Evolutionary conservation across 2,888 invertebrate genomes (phyloP), one percentile per base, ranked within the genome.

Genomic region (Apeira syringaria): DNA sequence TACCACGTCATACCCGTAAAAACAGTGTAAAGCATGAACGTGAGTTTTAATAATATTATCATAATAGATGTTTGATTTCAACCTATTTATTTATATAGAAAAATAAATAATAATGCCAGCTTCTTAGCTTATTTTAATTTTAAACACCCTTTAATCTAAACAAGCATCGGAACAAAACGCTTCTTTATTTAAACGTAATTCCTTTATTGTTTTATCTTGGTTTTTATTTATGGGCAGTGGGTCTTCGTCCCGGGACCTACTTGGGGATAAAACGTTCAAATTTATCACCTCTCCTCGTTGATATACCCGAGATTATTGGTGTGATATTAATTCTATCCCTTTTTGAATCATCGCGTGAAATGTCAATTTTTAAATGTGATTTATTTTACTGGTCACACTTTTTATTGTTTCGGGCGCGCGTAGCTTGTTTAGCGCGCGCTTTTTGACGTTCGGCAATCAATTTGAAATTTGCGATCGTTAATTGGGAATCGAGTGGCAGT

Each of bases 121-220:
- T 34, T 30, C 36, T 35, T 27, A 40, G 37, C 37, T 44, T 38
- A 44, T 44, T 44, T 34, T 18, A 26, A 48, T 48, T 47, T 39
- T 41, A 36, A 49, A 50, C 83, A 79, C 28, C 68, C 81, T 79
- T 56, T 84, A 72, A 67, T 68, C 73, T 78, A 80, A 80, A 76
- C 81, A 75, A 67, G 68, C 64, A 64, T 68, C 63, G 64, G 69
- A 70, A 87, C 87, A 86, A 87, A 88, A 84, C 81, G 84, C 78
- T 84, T 78, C 80, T 87, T 87, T 88, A 85, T 86, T 81, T 83
- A 78, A 80, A 80, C 77, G 79, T 88, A 87, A 87, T 88, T 77
- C 86, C 84, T 88, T 88, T 88, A 89, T 89, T 89, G 88, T 88
- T 88, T 89, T 88, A 88, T 87, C 88, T 87, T 67, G 63, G 65